A percentile compares a stretch with the other conserved stretches of the same genome.
phyloP scores from a whole-genome alignment of 2,113 vertebrate genomes.

The Callipepla californica region DNA sequence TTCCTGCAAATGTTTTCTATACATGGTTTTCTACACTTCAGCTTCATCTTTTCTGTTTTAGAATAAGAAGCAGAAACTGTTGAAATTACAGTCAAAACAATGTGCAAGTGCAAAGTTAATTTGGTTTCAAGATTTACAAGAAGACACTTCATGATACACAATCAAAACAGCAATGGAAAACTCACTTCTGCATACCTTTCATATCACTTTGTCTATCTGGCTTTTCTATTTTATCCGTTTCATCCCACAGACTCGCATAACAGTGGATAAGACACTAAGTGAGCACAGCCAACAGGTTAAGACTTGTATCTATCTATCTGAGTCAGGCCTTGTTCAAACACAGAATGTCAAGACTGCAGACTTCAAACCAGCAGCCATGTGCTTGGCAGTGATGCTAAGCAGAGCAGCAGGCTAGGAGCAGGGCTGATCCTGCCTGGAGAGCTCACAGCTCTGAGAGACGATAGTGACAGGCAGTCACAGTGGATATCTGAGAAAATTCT shows the following conservation, averaged over 20 bases:
- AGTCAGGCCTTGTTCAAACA: background rate
- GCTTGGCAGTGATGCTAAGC: slow-evolving; percentile 37
- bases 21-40: background rate
- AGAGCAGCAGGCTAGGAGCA: background rate
- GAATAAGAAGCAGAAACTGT: background rate
- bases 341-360: background rate
- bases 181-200: background rate
- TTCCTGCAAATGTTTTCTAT: background rate
- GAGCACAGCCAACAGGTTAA: background rate
- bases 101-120: background rate
- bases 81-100: background rate
- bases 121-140: background rate
- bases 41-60: background rate
- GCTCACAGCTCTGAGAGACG: background rate
- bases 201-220: rapidly evolving
- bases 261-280: background rate
- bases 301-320: background rate
- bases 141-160: background rate
- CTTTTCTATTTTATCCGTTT: background rate
- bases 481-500: background rate
- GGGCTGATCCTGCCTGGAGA: background rate
- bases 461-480: background rate
- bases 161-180: background rate
- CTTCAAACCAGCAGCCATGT: slow-evolving; percentile 9
- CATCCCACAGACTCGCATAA: background rate